These are phyloP conservation scores for Microtus oregoni DNA, from an alignment of 2,113 vertebrate genomes.

Conservation along the genomic window DNA sequence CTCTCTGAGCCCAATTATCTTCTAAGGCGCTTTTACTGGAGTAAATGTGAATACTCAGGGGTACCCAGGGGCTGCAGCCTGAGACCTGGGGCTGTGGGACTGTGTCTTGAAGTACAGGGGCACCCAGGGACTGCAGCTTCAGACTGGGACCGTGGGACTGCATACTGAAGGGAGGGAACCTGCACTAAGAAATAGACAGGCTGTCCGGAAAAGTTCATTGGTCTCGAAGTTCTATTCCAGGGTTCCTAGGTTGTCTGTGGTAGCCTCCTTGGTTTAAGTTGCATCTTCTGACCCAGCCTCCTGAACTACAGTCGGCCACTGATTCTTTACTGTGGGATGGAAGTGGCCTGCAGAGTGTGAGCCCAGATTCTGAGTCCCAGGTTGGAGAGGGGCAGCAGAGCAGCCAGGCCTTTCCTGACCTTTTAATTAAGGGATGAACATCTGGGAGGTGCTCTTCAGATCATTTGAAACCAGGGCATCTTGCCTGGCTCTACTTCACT, in stretches of 20 bases:
- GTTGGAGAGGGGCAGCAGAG: not conserved
- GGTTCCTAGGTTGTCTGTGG: not conserved
- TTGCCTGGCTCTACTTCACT: not conserved
- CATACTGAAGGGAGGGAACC: not conserved
- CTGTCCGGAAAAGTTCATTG: not conserved
- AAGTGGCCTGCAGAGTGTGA: not conserved
- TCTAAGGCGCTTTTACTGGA: conserved; percentile 4
- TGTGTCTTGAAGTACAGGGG: not conserved
- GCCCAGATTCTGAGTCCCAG: not conserved
- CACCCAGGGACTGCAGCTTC: not conserved
- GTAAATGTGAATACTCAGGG: not conserved
- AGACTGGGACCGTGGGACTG: not conserved
- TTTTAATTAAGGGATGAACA: not conserved
- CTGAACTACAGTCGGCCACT: not conserved
- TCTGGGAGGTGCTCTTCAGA: not conserved
- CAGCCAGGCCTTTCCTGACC: not conserved
- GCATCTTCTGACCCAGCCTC: not conserved
- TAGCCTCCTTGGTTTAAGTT: conserved; percentile 1
- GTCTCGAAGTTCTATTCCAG: not conserved
- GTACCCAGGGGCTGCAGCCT: not conserved
- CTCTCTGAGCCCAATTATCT: not conserved
- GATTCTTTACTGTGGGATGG: not conserved
- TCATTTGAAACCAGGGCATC: not conserved
- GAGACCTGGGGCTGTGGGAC: not conserved
- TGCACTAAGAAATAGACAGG: not conserved